Conservation (phyloP, 30 jellyfish, hydroid and myxozoan species). For the Aurelia sp. region DNA sequence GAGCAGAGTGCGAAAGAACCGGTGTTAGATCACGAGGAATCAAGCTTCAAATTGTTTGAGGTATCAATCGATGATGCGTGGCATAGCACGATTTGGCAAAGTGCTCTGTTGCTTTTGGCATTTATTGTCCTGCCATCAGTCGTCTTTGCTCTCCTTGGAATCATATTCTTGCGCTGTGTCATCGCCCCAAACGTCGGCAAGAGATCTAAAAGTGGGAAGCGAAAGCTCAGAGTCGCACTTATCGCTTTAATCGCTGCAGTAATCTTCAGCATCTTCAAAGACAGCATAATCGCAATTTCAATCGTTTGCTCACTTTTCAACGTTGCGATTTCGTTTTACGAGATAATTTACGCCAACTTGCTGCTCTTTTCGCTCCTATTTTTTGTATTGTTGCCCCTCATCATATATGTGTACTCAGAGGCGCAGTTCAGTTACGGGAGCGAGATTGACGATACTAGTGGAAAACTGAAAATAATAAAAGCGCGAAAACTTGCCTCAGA, state of each 20-base stretch:
- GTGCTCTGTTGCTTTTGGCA: neutral
- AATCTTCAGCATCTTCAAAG: conserved; percentile 49
- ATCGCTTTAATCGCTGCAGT: conserved; percentile 4
- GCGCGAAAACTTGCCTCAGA: conserved; percentile 35
- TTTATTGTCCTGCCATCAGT: conserved; percentile 50
- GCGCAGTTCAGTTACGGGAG: conserved; percentile 33
- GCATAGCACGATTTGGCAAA: conserved; percentile 51
- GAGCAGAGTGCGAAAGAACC: conserved; percentile 66
- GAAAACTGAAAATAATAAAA: neutral
- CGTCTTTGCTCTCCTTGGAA: conserved; percentile 41
- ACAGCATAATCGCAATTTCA: conserved; percentile 32
- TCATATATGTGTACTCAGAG: conserved; percentile 41
- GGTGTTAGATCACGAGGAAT: conserved; percentile 33
- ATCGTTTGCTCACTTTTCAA: conserved; percentile 5
- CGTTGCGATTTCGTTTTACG: conserved; percentile 24
- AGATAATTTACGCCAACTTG: conserved; percentile 15
- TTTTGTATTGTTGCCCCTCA: conserved; percentile 28
- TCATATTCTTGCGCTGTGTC: conserved; percentile 26
- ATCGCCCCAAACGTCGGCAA: conserved; percentile 34
- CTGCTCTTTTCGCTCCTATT: conserved; percentile 30
- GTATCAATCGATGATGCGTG: conserved; percentile 24
- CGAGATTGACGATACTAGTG: conserved; percentile 5
- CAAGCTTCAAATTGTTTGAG: conserved; percentile 13
- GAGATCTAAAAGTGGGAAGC: conserved; percentile 45
- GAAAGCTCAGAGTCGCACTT: conserved; percentile 10